Evolutionary conservation across 2,113 vertebrate genomes (phyloP).

Genomic region (Apistogramma diplotaenia): DNA sequence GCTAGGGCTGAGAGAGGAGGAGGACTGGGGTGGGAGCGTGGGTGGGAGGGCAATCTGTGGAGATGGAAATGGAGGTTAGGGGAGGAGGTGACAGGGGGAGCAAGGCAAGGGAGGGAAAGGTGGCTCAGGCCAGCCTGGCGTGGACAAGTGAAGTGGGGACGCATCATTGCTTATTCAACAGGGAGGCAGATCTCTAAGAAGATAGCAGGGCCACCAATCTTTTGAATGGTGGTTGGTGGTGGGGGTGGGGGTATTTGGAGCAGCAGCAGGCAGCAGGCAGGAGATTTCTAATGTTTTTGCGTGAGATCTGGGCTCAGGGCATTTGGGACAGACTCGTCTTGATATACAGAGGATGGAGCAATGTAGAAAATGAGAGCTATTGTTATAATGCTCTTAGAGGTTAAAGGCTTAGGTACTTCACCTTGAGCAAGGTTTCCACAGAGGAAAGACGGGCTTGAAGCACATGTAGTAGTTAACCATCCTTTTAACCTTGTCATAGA

Average conservation of each 20-base stretch:
- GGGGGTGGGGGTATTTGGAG: not conserved
- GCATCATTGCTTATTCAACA: conserved; percentile 80
- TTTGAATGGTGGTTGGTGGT: conserved; percentile 34
- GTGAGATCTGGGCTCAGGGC: conserved; percentile 15
- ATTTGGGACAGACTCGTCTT: conserved; percentile 24
- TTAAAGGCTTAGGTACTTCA: conserved; percentile 20
- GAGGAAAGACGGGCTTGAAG: conserved; percentile 5
- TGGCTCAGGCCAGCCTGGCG: conserved; percentile 57
- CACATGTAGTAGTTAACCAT: conserved; percentile 13
- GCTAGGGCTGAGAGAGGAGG: conserved; percentile 17
- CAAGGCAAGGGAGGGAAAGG: conserved; percentile 33
- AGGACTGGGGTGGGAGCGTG: not conserved
- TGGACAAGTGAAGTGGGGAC: conserved; percentile 64
- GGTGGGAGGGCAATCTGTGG: conserved; percentile 43
- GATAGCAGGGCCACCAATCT: conserved; percentile 71
- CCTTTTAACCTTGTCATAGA: not conserved
- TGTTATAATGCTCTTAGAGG: conserved; percentile 22
- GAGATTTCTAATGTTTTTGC: conserved; percentile 72
- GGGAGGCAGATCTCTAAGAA: conserved; percentile 69
- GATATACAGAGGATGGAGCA: conserved; percentile 7
- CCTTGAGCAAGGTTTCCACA: conserved; percentile 12
- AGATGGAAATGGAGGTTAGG: conserved; percentile 53
- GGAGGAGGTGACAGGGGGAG: conserved; percentile 9
- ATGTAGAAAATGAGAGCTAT: not conserved
- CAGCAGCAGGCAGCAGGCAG: conserved; percentile 10